phyloP scores from a whole-genome alignment of 2,888 invertebrate species.

The Harpagoxenus sublaevis region DNA sequence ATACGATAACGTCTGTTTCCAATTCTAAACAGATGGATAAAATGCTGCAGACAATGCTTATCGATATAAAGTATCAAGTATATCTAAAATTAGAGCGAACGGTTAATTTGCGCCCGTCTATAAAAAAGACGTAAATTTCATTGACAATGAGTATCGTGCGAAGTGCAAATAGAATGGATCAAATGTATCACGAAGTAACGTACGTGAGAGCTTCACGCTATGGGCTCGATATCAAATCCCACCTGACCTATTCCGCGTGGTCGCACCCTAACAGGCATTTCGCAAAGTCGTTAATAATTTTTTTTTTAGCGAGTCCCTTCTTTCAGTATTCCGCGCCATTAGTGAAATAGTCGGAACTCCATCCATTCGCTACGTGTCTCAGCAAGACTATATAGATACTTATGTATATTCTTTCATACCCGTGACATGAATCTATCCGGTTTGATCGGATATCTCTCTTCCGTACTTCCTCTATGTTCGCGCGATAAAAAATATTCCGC shows the following conservation, averaged over 20 bases:
- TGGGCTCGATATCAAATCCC: conserved; percentile 63
- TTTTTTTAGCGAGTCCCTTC: conserved; percentile 57
- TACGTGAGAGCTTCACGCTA: conserved; percentile 6
- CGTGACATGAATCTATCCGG: conserved; percentile 13
- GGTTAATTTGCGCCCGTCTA: background rate
- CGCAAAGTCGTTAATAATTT: conserved; percentile 63
- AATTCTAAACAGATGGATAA: background rate
- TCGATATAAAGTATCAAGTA: too few relatives aligned
- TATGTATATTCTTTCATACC: background rate
- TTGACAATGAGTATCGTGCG: background rate
- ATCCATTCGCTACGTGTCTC: conserved; percentile 55
- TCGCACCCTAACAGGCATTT: conserved; percentile 59
- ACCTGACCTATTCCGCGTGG: conserved; percentile 51
- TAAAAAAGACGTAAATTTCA: conserved; percentile 10
- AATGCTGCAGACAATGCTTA: too few relatives aligned
- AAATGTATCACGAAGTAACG: conserved; percentile 20
- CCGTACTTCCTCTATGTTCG: background rate
- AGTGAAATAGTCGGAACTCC: conserved; percentile 67
- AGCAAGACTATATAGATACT: conserved; percentile 22
- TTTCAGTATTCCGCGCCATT: conserved; percentile 58
- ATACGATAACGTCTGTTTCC: background rate
- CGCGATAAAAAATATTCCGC: background rate
- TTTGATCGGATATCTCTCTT: background rate
- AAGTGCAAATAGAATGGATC: conserved; percentile 38
- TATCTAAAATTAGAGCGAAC: background rate